Base-by-base conservation (phyloP, 2,113 vertebrate species). In the Poicephalus meyeri region DNA sequence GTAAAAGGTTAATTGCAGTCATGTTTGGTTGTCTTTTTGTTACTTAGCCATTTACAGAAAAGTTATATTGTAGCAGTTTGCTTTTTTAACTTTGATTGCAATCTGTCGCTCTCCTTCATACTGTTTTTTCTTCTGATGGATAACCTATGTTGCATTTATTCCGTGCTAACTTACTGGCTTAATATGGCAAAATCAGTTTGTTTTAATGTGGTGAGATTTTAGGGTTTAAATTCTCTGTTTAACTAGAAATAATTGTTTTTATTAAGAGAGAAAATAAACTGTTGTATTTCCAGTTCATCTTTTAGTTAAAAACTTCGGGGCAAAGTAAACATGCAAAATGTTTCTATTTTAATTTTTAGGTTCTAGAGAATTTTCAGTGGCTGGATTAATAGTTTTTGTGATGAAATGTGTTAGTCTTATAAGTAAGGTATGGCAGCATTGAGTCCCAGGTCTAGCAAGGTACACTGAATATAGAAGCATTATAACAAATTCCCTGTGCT, bases 171-270 rank as follows among this genome's bases (percentile, higher is more conserved):
- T 73, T 69, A 42, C 37, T 63, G 70, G 2, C 37, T 82, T 71
- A 52, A 6, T 74, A 10, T 23, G 41, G 15, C 72, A 56, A 84
- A 91, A 66, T 18, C 81, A 20, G 20, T 81, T 84, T 70, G 17
- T 74, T 84, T 70, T 53, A 64, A 24, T 46, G 12, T 50, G 50
- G 16, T 39, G 10, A 86, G 26, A 10, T 15, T 80, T 66, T 69
- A 58, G 20, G 56, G 20, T 35, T 58, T n/a, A 7, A 7, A 42
- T 58, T 86, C 2, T 49, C 28, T 16, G n/a, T 61, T 64, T 58
- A 91, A 31, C 11, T 28, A 6, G n/a, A 60, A 69, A 88, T 37
- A 35, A 11, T 0, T 0, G 0, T 1, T 17, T 26, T 53, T 72
- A 74, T 77, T 86, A 28, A 23, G 14, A 81, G 42, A 69, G 28